phyloP scores from a whole-genome alignment of 2,888 invertebrate genomes.

The Pocota personata region DNA sequence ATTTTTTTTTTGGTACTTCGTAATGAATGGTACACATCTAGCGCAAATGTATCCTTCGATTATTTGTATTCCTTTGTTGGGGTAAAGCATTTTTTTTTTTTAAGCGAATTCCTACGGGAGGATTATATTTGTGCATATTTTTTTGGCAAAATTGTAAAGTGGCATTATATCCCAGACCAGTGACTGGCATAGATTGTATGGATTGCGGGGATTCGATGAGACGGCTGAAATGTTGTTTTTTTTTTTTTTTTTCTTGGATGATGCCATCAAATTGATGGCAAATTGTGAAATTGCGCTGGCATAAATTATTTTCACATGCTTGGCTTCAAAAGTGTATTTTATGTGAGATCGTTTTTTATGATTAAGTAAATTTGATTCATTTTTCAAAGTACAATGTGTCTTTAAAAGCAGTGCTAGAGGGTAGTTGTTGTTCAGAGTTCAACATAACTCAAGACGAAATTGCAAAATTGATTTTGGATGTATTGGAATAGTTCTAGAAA shows the following conservation, averaged over 20 bases:
- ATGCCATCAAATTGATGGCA: conserved; percentile 42
- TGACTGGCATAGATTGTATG: conserved; percentile 5
- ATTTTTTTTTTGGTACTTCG: background rate
- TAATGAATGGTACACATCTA: conserved; percentile 13
- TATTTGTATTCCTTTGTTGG: conserved; percentile 14
- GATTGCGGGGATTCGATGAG: conserved; percentile 13
- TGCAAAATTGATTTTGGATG: too few species aligned
- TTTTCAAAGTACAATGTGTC: background rate
- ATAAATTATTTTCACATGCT: conserved; percentile 37
- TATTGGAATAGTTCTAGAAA: too few species aligned
- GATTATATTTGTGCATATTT: conserved; percentile 16
- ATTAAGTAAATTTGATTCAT: conserved; percentile 11
- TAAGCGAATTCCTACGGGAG: background rate
- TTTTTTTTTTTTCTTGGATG: background rate
- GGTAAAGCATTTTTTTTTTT: background rate
- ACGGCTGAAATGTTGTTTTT: background rate
- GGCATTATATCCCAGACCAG: conserved; percentile 8
- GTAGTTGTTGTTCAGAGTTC: too few species aligned
- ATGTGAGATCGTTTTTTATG: conserved; percentile 13
- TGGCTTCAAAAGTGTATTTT: background rate
- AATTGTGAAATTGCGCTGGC: conserved; percentile 22
- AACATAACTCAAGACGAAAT: too few species aligned
- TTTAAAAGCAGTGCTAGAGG: too few species aligned
- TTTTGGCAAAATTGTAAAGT: conserved; percentile 11
- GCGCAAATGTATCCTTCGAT: background rate